Percentiles rank a stretch among this genome's conserved stretches.
These are phyloP conservation scores for Caiman crocodilus DNA, from an alignment of 2,797 vertebrate genomes.

Conservation along the genomic window DNA sequence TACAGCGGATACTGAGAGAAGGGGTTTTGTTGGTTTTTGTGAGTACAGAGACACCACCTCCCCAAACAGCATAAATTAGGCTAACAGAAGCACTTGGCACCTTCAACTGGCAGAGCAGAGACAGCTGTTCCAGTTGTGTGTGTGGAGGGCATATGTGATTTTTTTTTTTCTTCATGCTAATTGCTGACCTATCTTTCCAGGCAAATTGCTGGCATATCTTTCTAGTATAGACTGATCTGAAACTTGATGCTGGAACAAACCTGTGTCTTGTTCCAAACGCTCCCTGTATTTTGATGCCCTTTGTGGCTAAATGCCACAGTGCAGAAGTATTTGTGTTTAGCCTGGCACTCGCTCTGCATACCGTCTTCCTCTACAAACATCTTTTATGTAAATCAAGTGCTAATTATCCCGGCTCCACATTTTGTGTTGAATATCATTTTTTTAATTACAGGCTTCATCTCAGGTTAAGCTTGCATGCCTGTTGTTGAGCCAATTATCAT, in stretches of 20 bases:
- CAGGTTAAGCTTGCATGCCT: slow-evolving; percentile 83
- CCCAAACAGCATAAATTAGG: rapidly evolving
- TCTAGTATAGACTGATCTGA: rapidly evolving
- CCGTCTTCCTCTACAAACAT: slow-evolving; percentile 64
- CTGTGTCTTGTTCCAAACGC: neutral
- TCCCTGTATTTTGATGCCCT: neutral
- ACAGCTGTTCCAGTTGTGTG: rapidly evolving
- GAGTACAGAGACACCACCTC: neutral
- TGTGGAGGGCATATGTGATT: rapidly evolving
- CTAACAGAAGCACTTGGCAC: neutral
- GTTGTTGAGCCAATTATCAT: slow-evolving; percentile 98
- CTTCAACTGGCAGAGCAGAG: rapidly evolving
- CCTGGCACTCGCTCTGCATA: neutral
- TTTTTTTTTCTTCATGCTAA: neutral
- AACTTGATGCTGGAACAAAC: neutral
- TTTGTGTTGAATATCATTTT: slow-evolving; percentile 86
- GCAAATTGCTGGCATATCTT: neutral
- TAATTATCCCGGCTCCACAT: slow-evolving; percentile 85
- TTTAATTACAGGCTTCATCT: slow-evolving; percentile 85
- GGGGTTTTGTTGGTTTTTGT: neutral
- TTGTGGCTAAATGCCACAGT: neutral
- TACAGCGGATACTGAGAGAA: neutral
- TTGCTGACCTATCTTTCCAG: neutral
- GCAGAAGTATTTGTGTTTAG: neutral
- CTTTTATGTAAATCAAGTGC: slow-evolving; percentile 85